Base-by-base conservation (phyloP, 2,113 vertebrate species). In the Muntiacus reevesi region DNA sequence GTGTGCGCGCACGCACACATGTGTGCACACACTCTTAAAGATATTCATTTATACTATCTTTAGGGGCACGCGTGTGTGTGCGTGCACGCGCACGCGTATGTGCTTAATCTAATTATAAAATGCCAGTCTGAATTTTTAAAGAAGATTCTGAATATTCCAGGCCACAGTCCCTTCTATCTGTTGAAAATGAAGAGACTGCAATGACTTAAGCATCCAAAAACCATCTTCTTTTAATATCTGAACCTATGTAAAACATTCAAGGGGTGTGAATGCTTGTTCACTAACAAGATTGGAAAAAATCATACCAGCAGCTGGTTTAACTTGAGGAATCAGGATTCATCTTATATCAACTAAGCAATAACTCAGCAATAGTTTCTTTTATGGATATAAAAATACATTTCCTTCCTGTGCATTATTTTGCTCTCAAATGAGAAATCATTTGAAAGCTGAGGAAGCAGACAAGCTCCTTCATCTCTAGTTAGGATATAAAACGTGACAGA, bases 301-400 rank as follows among this genome's bases (percentile, higher is more conserved):
- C n/a, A 67, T 16, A 67, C 15, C n/a, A 82, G 55, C 87, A 87
- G 81, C 47, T 86, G 25, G 87, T 36, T 87, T 89, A 79, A 93
- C 64, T 85, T 89, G 57, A 84, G 30, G 47, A 95, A 89, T 87
- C 36, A 67, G 45, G n/a, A 96, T 28, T 95, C 71, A 95, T 92
- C 60, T 43, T 52, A n/a, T 19, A 82, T 43, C 30, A 94, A 76
- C 59, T 74, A 81, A 86, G 57, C 71, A 52, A 74, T 76, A 86
- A 64, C 82, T 50, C 28, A 88, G 59, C 45, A 87, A 95, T 2
- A 59, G n/a, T 94, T 95, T 95, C 83, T 94, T 94, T 97, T 4
- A 27, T 87, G 23, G 59, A 83, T 81, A 93, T 62, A 88, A 84
- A 95, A 96, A 84, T 10, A 10, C 60, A 30, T 64, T 71, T 97